Percentiles rank a stretch among this genome's conserved stretches.
Conservation (phyloP, 1,140 invertebrate genomes). For the Triops cancriformis region DNA sequence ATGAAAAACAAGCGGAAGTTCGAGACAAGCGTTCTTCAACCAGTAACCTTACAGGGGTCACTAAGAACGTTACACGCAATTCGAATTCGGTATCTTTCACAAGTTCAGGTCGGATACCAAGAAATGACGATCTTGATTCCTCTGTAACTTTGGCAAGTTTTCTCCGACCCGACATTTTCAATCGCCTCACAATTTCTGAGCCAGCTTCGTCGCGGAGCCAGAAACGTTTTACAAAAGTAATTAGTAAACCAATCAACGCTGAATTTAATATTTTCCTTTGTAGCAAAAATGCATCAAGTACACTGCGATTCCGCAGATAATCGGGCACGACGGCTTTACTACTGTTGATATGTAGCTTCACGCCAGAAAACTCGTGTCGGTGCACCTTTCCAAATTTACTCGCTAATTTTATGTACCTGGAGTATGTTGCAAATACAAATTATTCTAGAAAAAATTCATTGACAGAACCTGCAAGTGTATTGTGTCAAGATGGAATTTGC, state of each 20-base stretch:
- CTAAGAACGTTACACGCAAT: too few relatives aligned
- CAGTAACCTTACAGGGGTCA: too few relatives aligned
- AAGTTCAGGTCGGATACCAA: neutral
- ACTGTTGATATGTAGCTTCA: neutral
- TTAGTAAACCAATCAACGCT: neutral
- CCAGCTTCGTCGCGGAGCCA: neutral
- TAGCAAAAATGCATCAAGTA: neutral
- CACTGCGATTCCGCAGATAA: neutral
- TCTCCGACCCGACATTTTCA: neutral
- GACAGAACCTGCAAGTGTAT: conserved; percentile 1
- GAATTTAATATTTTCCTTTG: neutral
- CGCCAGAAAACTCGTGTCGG: neutral
- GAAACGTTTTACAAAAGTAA: neutral
- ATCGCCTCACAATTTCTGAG: neutral
- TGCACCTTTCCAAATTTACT: neutral
- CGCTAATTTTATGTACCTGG: neutral
- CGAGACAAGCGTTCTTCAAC: too few relatives aligned
- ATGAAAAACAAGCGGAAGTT: too few relatives aligned
- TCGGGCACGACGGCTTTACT: neutral
- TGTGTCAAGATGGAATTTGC: neutral
- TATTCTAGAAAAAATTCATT: neutral
- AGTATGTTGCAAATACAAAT: neutral
- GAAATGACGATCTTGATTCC: neutral
- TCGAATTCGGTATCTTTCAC: neutral
- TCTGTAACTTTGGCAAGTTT: neutral